Percentiles rank a stretch among this genome's conserved stretches.
Evolutionary conservation across 2,888 invertebrate species (phyloP).

Genomic region (Acrobasis repandana): DNA sequence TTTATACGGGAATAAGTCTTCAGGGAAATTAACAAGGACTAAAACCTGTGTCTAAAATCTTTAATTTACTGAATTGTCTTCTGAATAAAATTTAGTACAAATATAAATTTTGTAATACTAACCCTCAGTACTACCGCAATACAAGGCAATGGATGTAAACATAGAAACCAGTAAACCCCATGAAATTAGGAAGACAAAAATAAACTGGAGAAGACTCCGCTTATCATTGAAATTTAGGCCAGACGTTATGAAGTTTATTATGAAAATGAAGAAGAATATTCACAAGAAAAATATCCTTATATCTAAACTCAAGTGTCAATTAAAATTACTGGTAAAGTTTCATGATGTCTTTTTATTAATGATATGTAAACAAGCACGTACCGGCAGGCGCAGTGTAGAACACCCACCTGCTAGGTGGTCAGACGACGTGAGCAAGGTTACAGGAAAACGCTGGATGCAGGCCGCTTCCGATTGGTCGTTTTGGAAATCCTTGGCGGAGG

Average conservation of each 20-base stretch:
- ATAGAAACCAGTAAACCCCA: slow-evolving; percentile 5
- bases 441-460: too few relatives aligned
- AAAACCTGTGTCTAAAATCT: too few relatives aligned
- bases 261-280: slow-evolving; percentile 81
- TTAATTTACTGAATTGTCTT: too few relatives aligned
- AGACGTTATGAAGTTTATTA: slow-evolving; percentile 81
- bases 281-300: slow-evolving; percentile 83
- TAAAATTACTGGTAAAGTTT: slow-evolving; percentile 74
- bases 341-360: slow-evolving; percentile 9
- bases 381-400: too few relatives aligned
- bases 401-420: too few relatives aligned
- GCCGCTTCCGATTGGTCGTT: too few relatives aligned
- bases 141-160: background rate
- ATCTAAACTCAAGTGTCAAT: slow-evolving; percentile 80
- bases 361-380: background rate
- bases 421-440: too few relatives aligned
- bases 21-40: too few relatives aligned
- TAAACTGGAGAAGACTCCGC: slow-evolving; percentile 45
- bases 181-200: slow-evolving; percentile 19
- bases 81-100: background rate
- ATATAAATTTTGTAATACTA: background rate
- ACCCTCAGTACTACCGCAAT: too few relatives aligned
- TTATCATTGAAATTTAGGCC: slow-evolving; percentile 81
- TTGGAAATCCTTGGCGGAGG: too few relatives aligned
- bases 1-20: too few relatives aligned